These are phyloP conservation scores for Dreissena polymorpha DNA, from an alignment of 1,140 invertebrate species.

Conservation along the genomic window DNA sequence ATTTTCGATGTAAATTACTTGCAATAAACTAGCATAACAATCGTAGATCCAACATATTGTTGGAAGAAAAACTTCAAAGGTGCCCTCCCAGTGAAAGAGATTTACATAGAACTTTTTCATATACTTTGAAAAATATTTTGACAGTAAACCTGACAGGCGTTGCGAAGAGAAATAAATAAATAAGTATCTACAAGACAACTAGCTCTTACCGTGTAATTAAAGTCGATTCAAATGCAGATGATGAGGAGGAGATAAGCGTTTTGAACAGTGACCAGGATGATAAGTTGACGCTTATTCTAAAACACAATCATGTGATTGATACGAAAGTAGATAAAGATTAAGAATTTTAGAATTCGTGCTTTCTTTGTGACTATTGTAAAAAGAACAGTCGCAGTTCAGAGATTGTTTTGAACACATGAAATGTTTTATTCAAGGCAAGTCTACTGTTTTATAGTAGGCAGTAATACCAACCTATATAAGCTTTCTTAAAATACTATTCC, in stretches of 20 bases:
- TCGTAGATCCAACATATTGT: constrained; percentile 86
- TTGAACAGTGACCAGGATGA: constrained; percentile 81
- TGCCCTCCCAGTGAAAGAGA: constrained; percentile 80
- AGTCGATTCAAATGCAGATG: constrained; percentile 61
- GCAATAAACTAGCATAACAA: constrained; percentile 84
- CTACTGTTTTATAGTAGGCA: constrained; percentile 13
- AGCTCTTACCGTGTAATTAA: constrained; percentile 80
- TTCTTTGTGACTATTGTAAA: constrained; percentile 68
- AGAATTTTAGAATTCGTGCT: constrained; percentile 87
- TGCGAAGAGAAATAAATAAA: constrained; percentile 87
- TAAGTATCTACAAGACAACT: constrained; percentile 88
- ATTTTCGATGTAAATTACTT: constrained; percentile 97
- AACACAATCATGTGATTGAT: constrained; percentile 85
- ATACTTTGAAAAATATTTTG: constrained; percentile 87
- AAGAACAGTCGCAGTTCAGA: neutral
- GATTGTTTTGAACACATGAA: neutral
- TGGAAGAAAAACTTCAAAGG: constrained; percentile 86
- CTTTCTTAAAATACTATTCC: constrained; percentile 48
- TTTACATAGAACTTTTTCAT: constrained; percentile 83
- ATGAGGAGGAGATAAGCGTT: constrained; percentile 63
- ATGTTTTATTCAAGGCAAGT: constrained; percentile 44
- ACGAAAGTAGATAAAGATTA: constrained; percentile 85
- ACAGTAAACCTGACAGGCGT: constrained; percentile 87
- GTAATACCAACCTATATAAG: constrained; percentile 47
- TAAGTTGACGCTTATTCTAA: constrained; percentile 84